Percentiles rank a stretch among this genome's conserved stretches.
phyloP scores from a whole-genome alignment of 2,888 invertebrate genomes.

The Yponomeuta cagnagella region DNA sequence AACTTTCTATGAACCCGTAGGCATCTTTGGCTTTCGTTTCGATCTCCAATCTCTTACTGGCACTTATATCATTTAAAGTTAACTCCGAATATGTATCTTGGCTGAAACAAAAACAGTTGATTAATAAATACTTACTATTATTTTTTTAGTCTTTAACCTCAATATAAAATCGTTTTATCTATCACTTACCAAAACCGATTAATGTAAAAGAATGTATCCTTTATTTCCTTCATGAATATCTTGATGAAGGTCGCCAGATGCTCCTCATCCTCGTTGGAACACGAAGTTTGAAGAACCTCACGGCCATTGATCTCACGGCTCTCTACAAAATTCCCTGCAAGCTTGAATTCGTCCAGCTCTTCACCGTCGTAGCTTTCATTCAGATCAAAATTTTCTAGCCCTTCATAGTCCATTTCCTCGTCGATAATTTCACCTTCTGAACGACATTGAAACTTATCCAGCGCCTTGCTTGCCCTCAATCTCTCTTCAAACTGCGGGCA shows the following conservation, averaged over 20 bases:
- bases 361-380: constrained; percentile 26
- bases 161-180: neutral
- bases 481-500: constrained; percentile 34
- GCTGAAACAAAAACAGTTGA: neutral
- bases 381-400: constrained; percentile 15
- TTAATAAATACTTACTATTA: neutral
- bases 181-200: constrained; percentile 39
- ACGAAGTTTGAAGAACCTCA: too few relatives aligned
- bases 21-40: neutral
- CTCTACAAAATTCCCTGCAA: neutral
- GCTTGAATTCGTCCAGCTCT: constrained; percentile 25
- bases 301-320: neutral
- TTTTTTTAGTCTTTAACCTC: too few relatives aligned
- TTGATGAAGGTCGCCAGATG: neutral
- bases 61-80: neutral
- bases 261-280: neutral
- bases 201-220: constrained; percentile 30
- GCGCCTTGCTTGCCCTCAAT: constrained; percentile 26
- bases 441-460: constrained; percentile 22
- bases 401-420: constrained; percentile 16
- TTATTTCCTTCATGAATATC: constrained; percentile 31
- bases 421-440: constrained; percentile 17
- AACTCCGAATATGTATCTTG: neutral
- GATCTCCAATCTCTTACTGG: neutral
- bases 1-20: neutral